phyloP scores from a whole-genome alignment of 2,797 vertebrate genomes.

The Bucorvus abyssinicus region DNA sequence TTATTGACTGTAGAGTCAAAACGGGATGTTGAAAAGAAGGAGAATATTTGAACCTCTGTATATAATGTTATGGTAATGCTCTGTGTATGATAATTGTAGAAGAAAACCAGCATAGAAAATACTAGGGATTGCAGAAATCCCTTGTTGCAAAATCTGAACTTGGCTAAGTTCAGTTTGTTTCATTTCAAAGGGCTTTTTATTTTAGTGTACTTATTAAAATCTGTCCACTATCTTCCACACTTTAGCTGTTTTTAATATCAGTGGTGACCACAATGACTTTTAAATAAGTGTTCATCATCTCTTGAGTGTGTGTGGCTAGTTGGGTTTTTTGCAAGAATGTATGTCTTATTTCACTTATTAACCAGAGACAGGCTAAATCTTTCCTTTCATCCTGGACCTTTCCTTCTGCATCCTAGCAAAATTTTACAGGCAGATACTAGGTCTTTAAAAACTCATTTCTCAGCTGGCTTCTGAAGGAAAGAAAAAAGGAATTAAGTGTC shows the following conservation, averaged over 20 bases:
- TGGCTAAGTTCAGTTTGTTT: neutral
- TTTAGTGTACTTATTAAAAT: neutral
- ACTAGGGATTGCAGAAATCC: neutral
- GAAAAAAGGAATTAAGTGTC: neutral
- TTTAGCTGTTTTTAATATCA: neutral
- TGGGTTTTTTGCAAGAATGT: neutral
- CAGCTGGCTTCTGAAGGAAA: neutral
- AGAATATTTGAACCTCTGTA: neutral
- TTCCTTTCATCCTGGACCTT: neutral
- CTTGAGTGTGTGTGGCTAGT: neutral
- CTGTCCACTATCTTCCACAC: neutral
- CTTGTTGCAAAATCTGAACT: neutral
- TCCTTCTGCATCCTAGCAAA: neutral
- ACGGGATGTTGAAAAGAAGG: neutral
- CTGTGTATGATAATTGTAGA: neutral
- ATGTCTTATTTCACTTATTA: neutral
- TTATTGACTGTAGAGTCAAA: slow-evolving; percentile 16
- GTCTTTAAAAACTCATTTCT: neutral
- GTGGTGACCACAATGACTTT: neutral
- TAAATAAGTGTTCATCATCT: neutral
- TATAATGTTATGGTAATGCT: neutral
- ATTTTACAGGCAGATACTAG: neutral
- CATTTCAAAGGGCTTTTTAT: neutral
- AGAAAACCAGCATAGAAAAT: neutral
- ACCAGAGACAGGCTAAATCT: neutral